Evolutionary conservation across 1,140 invertebrate genomes (phyloP), one percentile per base, ranked within the genome.

Genomic region (Eubasilissa regina): DNA sequence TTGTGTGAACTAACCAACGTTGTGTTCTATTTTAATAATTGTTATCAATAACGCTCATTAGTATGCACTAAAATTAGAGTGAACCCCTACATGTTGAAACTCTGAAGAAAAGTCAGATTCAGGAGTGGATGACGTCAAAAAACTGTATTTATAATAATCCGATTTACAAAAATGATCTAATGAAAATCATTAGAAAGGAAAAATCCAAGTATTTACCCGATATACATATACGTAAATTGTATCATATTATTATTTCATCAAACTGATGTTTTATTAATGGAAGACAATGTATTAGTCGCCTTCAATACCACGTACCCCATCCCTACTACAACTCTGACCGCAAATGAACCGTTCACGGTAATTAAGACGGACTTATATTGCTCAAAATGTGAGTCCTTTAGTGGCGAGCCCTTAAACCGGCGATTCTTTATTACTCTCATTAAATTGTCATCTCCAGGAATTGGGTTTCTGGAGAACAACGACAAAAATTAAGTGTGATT

Each of bases 391-490:
- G 15, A 21, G 55, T 55, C 58, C 56, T 21, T 25, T 25, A 19
- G 73, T 43, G 60, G 51, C 21, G 47, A 77, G 51, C 62, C 64
- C 76, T 77, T 77, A 45, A 70, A 51, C 77, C 17, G 25, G 70
- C 70, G 68, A 79, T 79, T 79, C 78, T 79, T 79, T 79, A 79
- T 75, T 75, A 58, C 70, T 68, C 78, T 79, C 78, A 79, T 79
- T 79, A 79, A 79, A 79, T 79, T 79, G 78, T 79, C 78, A 79
- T 75, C 78, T 79, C 70, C 78, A 79, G 70, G 78, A 79, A 75
- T 79, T 68, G 77, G 77, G 77, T 77, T 68, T 77, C 35, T 43
- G 15, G 17, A 48, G 77, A 78, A 73, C 56, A 73, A 60, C 77
- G 77, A 78, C 77, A 78, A 78, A 77, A 78, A 78, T 78, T 66